phyloP scores from a whole-genome alignment of 1,140 invertebrate species.

The Cydia fagiglandana region DNA sequence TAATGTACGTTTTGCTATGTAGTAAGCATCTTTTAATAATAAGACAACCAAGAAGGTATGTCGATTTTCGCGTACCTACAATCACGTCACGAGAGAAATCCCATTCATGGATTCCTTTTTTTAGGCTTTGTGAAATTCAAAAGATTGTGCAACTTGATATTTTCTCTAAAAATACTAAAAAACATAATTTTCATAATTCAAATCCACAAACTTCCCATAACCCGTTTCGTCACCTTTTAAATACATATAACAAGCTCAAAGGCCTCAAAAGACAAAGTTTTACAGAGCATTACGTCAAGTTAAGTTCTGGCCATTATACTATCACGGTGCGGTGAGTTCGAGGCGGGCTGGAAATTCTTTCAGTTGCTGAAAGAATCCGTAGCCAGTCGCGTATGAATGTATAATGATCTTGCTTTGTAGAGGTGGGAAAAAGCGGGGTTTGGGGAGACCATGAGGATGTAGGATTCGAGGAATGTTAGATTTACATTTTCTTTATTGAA shows the following conservation, averaged over 20 bases:
- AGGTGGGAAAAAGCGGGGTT: neutral
- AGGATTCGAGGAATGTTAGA: neutral
- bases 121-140: too few species aligned
- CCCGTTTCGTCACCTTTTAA: neutral
- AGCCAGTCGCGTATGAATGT: constrained; percentile 66
- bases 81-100: too few species aligned
- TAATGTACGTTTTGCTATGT: too few species aligned
- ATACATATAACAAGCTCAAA: constrained; percentile 20
- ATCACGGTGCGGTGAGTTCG: constrained; percentile 60
- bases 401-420: constrained; percentile 56
- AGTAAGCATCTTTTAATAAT: too few species aligned
- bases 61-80: too few species aligned
- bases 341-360: constrained; percentile 55
- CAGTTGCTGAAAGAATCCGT: constrained; percentile 58
- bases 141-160: too few species aligned
- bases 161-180: too few species aligned
- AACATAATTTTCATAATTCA: neutral
- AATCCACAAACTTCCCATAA: neutral
- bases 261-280: constrained; percentile 32
- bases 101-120: too few species aligned
- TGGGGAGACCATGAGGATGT: neutral
- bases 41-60: too few species aligned
- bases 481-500: too few species aligned
- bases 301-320: constrained; percentile 64
- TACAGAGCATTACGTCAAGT: constrained; percentile 37